A percentile compares a stretch with the other conserved stretches of the same genome.
These are phyloP conservation scores for Ataeniobius toweri DNA, from an alignment of 2,797 vertebrate species.

Conservation along the genomic window DNA sequence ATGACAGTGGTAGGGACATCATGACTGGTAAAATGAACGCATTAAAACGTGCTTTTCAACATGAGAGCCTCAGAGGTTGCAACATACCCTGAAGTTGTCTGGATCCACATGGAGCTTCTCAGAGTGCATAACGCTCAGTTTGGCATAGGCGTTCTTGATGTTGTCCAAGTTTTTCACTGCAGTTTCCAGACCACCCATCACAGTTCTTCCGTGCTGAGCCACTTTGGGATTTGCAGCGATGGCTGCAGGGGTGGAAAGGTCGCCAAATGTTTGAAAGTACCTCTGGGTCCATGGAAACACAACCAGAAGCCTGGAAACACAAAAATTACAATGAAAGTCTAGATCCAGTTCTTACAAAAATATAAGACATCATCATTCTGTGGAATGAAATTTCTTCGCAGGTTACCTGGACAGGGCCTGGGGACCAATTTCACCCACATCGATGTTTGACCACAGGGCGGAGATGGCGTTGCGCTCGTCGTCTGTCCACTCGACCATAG, in stretches of 20 bases:
- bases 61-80: too few species aligned
- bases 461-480: conserved; percentile 13
- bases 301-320: conserved; percentile 17
- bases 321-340: background rate
- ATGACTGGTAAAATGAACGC: too few species aligned
- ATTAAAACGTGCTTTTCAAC: too few species aligned
- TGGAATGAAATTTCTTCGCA: background rate
- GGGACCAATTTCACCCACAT: conserved; percentile 57
- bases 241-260: conserved; percentile 22
- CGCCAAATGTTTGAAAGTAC: conserved; percentile 18
- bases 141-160: conserved; percentile 72
- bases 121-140: conserved; percentile 81
- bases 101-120: conserved; percentile 85
- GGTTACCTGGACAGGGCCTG: conserved; percentile 70
- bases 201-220: conserved; percentile 77
- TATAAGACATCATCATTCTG: too few species aligned
- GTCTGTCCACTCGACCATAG: conserved; percentile 27
- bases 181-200: conserved; percentile 78
- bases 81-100: conserved; percentile 67
- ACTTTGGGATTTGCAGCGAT: conserved; percentile 22
- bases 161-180: conserved; percentile 83
- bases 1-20: too few species aligned
- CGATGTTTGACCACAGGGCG: conserved; percentile 26
- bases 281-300: conserved; percentile 30
- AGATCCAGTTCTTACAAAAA: background rate